Evolutionary conservation across 53 echinoderm and acorn worm species (phyloP).

Genomic region (Echinometra lucunter): DNA sequence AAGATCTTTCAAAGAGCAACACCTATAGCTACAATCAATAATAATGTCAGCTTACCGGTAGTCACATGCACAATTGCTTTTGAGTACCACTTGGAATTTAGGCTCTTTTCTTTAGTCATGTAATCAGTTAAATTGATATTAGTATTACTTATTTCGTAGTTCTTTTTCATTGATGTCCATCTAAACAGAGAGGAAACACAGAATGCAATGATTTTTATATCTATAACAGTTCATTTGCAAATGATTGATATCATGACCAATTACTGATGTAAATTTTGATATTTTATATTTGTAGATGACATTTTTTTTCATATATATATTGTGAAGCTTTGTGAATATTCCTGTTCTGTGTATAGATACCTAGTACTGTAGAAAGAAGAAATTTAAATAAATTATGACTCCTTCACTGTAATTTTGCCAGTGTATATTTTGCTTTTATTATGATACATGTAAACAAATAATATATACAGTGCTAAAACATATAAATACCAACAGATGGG

Average conservation of each 20-base stretch:
- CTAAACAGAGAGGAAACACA: background rate
- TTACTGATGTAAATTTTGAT: background rate
- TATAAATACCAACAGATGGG: background rate
- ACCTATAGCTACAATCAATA: background rate
- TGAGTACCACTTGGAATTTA: background rate
- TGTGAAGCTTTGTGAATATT: slow-evolving; percentile 22
- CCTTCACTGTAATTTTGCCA: slow-evolving; percentile 30
- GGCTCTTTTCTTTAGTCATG: background rate
- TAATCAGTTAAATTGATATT: too few species aligned
- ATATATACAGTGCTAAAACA: background rate
- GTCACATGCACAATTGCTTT: background rate
- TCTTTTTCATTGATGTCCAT: background rate
- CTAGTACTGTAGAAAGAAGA: slow-evolving; percentile 17
- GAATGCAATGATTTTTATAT: background rate
- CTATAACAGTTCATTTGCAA: background rate
- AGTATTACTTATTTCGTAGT: too few species aligned
- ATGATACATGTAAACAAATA: background rate
- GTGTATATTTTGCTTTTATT: slow-evolving; percentile 23
- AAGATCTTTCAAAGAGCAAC: background rate
- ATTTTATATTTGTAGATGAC: background rate
- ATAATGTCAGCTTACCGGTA: background rate
- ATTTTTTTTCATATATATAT: background rate
- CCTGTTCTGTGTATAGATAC: background rate
- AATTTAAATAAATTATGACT: slow-evolving; percentile 32
- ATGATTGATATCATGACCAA: background rate